Conservation (phyloP, 2,888 invertebrate species). For the Epistrophe eligans region DNA sequence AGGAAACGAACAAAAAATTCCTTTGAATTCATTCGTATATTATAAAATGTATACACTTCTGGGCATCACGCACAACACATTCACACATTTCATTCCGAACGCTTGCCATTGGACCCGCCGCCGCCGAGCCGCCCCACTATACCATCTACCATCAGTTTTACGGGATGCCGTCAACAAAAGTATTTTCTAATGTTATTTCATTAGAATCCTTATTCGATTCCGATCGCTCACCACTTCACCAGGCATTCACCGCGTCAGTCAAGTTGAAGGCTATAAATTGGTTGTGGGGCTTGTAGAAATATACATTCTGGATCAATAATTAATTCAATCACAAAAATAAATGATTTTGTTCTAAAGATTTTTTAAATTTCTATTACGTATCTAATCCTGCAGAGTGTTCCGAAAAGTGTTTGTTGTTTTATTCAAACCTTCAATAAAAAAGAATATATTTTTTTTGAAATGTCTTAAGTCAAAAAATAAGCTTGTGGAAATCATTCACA, state of each 20-base stretch:
- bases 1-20: slow-evolving; percentile 37
- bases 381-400: too few species aligned
- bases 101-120: too few species aligned
- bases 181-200: slow-evolving; percentile 76
- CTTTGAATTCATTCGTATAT: slow-evolving; percentile 39
- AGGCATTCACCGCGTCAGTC: slow-evolving; percentile 64
- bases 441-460: too few species aligned
- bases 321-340: too few species aligned
- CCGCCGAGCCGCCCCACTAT: neutral
- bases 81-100: slow-evolving; percentile 8
- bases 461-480: too few species aligned
- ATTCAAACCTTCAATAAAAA: too few species aligned
- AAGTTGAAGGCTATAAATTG: slow-evolving; percentile 44
- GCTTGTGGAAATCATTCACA: too few species aligned
- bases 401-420: too few species aligned
- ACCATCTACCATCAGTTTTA: neutral
- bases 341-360: too few species aligned
- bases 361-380: too few species aligned
- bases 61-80: slow-evolving; percentile 22
- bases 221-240: slow-evolving; percentile 66
- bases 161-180: slow-evolving; percentile 65
- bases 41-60: slow-evolving; percentile 17
- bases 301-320: neutral
- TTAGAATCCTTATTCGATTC: slow-evolving; percentile 76
- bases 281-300: neutral